Conservation (phyloP, 2,888 invertebrate genomes). For the Orchestes rusci region DNA sequence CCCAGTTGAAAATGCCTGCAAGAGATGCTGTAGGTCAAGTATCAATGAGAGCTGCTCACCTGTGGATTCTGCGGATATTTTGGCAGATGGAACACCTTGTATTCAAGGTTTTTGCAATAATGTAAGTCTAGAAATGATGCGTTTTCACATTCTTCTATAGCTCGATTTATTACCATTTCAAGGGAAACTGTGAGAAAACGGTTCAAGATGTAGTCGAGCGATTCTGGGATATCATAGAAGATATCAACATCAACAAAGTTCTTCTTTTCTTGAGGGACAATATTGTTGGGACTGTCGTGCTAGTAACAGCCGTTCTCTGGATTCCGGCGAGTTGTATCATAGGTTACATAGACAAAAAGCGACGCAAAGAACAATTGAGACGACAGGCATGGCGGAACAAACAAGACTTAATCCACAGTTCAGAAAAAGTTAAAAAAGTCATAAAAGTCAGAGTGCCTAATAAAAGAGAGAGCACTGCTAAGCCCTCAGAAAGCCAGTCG, state of each 20-base stretch:
- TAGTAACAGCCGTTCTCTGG: constrained; percentile 89
- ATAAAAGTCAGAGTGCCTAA: constrained; percentile 53
- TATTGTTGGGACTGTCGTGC: constrained; percentile 87
- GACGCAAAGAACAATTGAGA: constrained; percentile 63
- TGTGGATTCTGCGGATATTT: constrained; percentile 78
- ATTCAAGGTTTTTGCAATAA: constrained; percentile 95
- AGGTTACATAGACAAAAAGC: constrained; percentile 73
- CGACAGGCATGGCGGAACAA: constrained; percentile 64
- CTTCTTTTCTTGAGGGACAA: constrained; percentile 84
- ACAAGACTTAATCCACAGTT: constrained; percentile 65
- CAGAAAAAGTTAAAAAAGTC: constrained; percentile 58
- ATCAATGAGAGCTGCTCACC: constrained; percentile 89
- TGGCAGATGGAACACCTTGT: constrained; percentile 92
- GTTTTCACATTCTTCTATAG: neutral
- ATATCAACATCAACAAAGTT: constrained; percentile 90
- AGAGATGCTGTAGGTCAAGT: constrained; percentile 86
- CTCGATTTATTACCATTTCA: constrained; percentile 27
- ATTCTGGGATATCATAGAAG: constrained; percentile 96
- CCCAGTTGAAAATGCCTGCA: constrained; percentile 87
- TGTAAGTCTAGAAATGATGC: constrained; percentile 47
- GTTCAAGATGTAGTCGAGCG: constrained; percentile 92
- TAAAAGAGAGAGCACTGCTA: constrained; percentile 10
- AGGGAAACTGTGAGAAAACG: constrained; percentile 92
- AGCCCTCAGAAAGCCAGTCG: constrained; percentile 11
- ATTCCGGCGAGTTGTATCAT: constrained; percentile 88